Evolutionary conservation across 2,113 vertebrate genomes (phyloP).

Genomic region (Oreochromis spilurus): DNA sequence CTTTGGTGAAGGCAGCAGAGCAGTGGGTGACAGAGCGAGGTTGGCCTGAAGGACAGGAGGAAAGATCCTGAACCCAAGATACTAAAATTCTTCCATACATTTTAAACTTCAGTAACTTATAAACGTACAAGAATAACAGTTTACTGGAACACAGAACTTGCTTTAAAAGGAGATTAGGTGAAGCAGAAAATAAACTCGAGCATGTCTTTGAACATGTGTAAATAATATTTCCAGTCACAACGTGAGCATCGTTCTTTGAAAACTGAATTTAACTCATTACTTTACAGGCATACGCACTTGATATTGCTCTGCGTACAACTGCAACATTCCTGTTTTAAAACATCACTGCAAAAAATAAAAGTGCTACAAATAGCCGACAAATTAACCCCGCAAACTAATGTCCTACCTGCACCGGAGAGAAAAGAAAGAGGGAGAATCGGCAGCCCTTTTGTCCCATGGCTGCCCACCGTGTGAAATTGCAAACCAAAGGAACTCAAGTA

Average conservation of each 20-base stretch:
- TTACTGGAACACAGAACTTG: not conserved
- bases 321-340: not conserved
- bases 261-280: not conserved
- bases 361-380: not conserved
- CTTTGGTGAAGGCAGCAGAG: slow-evolving; percentile 64
- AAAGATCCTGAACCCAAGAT: not conserved
- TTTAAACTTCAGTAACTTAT: not conserved
- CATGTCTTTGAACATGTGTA: not conserved
- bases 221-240: not conserved
- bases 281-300: not conserved
- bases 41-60: slow-evolving; percentile 63
- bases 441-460: slow-evolving; percentile 77
- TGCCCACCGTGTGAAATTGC: slow-evolving; percentile 18
- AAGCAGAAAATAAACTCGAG: not conserved
- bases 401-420: slow-evolving; percentile 74
- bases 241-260: not conserved
- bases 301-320: not conserved
- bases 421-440: slow-evolving; percentile 69
- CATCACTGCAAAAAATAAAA: not conserved
- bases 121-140: not conserved
- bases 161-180: not conserved
- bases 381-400: rapidly evolving
- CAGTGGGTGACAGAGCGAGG: slow-evolving; percentile 67
- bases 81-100: not conserved
- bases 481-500: slow-evolving; percentile 5